A percentile compares a stretch with the other conserved stretches of the same genome.
Conservation (phyloP, 2,888 invertebrate species). For the Dugesia japonica region DNA sequence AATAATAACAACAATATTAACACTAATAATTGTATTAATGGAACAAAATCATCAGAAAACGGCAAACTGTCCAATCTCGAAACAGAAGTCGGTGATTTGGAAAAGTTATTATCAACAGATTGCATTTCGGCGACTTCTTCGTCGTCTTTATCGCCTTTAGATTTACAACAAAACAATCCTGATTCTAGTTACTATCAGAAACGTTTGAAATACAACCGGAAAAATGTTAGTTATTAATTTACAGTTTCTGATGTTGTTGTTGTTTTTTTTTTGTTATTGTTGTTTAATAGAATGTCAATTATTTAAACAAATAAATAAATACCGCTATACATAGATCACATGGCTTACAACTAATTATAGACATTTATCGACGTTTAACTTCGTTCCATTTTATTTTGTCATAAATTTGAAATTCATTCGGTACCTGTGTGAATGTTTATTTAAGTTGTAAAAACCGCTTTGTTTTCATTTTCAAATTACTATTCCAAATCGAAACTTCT, state of each 20-base stretch:
- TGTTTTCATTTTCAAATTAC: not conserved
- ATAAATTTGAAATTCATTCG: not conserved
- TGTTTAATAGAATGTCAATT: no score
- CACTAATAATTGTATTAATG: not conserved
- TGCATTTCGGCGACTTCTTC: not conserved
- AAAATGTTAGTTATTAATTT: not conserved
- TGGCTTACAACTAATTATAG: not conserved
- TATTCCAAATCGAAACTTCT: not conserved
- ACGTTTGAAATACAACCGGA: not conserved
- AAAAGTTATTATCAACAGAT: not conserved
- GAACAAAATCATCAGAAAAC: not conserved
- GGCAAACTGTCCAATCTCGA: not conserved
- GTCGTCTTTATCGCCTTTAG: not conserved
- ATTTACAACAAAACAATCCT: conserved; percentile 1
- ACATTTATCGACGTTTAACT: not conserved
- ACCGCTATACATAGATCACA: not conserved
- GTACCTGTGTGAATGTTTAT: conserved; percentile 20
- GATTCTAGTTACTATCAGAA: not conserved
- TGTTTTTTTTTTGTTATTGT: no score
- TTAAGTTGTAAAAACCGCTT: not conserved
- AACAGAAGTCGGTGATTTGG: conserved; percentile 1
- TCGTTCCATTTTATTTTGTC: not conserved
- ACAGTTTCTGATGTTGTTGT: no score
- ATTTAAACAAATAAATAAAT: no score
- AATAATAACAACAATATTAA: not conserved